A percentile compares a stretch with the other conserved stretches of the same genome.
These are phyloP conservation scores for Melanchra persicariae DNA, from an alignment of 2,888 invertebrate genomes.

Conservation along the genomic window DNA sequence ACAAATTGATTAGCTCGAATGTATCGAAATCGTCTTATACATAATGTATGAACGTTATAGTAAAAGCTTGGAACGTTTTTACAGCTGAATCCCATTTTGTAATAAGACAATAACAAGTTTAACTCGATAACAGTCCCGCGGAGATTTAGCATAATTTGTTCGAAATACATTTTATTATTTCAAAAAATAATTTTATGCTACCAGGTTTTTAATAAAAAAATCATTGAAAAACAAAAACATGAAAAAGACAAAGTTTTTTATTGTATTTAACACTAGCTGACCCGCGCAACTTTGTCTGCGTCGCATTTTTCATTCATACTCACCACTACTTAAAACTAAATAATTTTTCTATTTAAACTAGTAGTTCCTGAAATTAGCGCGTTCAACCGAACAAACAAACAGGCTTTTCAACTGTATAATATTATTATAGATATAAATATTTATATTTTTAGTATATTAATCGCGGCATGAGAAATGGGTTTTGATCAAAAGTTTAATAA, in stretches of 20 bases:
- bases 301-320: no score
- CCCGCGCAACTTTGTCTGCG: no score
- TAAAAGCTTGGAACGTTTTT: slow-evolving; percentile 10
- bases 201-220: background rate
- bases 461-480: background rate
- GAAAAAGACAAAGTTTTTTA: background rate
- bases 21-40: slow-evolving; percentile 10
- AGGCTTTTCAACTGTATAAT: no score
- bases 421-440: no score
- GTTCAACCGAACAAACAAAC: no score
- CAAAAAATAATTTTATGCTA: background rate
- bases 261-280: background rate
- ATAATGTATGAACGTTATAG: slow-evolving; percentile 13
- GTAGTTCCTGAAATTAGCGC: no score
- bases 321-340: no score
- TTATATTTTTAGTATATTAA: background rate
- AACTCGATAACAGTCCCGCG: background rate
- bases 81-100: slow-evolving; percentile 1
- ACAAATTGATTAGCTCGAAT: slow-evolving; percentile 12
- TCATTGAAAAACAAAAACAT: no score
- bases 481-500: slow-evolving; percentile 11
- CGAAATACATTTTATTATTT: background rate
- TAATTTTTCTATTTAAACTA: no score
- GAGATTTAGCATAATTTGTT: background rate
- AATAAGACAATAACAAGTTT: background rate